Evolutionary conservation across 2,113 vertebrate genomes (phyloP).

Genomic region (Hirundichthys speculiger): DNA sequence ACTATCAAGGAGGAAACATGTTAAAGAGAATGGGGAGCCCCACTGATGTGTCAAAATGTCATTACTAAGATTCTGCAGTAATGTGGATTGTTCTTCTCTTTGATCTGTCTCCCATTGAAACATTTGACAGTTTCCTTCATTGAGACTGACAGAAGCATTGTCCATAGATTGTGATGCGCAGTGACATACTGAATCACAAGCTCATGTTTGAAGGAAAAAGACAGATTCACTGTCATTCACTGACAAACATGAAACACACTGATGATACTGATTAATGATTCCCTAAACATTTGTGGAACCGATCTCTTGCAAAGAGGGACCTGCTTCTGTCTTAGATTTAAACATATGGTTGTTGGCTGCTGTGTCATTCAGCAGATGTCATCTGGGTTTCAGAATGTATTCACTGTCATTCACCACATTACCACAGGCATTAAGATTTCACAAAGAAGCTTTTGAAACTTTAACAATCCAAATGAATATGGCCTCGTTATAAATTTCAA

Average conservation of each 20-base stretch:
- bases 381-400: slow-evolving; percentile 40
- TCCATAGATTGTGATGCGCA: slow-evolving; percentile 65
- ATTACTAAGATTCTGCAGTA: slow-evolving; percentile 58
- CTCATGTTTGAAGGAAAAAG: slow-evolving; percentile 61
- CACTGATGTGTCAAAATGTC: slow-evolving; percentile 62
- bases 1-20: slow-evolving; percentile 34
- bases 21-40: slow-evolving; percentile 22
- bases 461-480: slow-evolving; percentile 26
- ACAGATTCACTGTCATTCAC: slow-evolving; percentile 66
- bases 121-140: slow-evolving; percentile 69
- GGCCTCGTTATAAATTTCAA: slow-evolving; percentile 44
- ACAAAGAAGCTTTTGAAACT: slow-evolving; percentile 44
- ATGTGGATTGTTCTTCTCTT: slow-evolving; percentile 68
- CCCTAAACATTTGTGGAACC: slow-evolving; percentile 55
- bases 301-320: slow-evolving; percentile 51
- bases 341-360: slow-evolving; percentile 48
- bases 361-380: slow-evolving; percentile 38
- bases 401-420: slow-evolving; percentile 41
- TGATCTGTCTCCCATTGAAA: slow-evolving; percentile 62
- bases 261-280: slow-evolving; percentile 74
- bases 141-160: slow-evolving; percentile 70
- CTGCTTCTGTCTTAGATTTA: slow-evolving; percentile 57
- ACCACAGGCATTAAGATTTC: slow-evolving; percentile 36
- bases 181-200: slow-evolving; percentile 59
- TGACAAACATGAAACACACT: slow-evolving; percentile 66